phyloP scores from a whole-genome alignment of 2,113 vertebrate genomes.

The Tyto alba region DNA sequence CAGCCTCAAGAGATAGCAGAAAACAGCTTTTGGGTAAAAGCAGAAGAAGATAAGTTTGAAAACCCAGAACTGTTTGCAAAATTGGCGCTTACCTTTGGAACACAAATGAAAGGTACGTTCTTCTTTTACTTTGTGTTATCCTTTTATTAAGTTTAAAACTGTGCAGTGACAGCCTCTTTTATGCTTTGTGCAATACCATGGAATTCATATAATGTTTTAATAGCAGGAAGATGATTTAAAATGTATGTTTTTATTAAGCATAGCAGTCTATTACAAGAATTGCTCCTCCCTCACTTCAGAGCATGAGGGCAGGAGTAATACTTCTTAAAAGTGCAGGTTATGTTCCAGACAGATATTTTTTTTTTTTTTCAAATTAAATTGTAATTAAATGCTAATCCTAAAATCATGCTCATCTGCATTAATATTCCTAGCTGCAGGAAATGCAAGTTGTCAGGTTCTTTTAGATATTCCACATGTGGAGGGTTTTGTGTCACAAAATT shows the following conservation, averaged over 20 bases:
- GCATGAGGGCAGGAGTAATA: not conserved
- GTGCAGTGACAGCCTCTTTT: not conserved
- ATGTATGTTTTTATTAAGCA: not conserved
- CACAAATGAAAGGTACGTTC: slow-evolving; percentile 88
- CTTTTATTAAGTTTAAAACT: not conserved
- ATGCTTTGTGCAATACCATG: not conserved
- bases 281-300: not conserved
- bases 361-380: not conserved
- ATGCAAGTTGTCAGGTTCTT: not conserved
- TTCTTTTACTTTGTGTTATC: not conserved
- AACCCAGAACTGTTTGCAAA: slow-evolving; percentile 89
- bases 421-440: not conserved
- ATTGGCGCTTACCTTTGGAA: slow-evolving; percentile 87
- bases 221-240: not conserved
- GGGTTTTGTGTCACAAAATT: not conserved
- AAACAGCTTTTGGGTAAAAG: slow-evolving; percentile 97
- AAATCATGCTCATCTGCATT: not conserved
- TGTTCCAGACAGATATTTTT: not conserved
- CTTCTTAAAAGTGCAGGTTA: not conserved
- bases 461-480: not conserved
- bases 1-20: slow-evolving; percentile 93
- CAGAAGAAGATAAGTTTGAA: slow-evolving; percentile 93
- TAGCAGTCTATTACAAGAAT: not conserved
- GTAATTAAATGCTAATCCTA: not conserved
- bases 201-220: not conserved